Evolutionary conservation across 2,888 invertebrate species (phyloP).

Genomic region (Aproaerema taeniolella): DNA sequence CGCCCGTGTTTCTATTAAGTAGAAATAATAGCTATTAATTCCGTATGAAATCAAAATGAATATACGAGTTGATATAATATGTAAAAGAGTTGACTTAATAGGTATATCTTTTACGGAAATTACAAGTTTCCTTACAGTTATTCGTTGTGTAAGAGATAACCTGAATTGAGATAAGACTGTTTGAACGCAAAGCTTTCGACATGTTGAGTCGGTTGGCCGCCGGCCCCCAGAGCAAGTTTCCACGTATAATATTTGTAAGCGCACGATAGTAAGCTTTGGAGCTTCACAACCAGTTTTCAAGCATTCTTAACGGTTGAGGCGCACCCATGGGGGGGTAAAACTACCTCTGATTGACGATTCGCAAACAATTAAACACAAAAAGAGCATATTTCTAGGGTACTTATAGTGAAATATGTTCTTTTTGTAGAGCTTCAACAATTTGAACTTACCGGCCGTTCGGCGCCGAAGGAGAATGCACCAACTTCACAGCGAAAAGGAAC

Average conservation of each 20-base stretch:
- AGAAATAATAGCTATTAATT: too few species aligned
- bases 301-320: constrained; percentile 50
- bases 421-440: not conserved
- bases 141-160: constrained; percentile 58
- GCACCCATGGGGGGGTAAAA: constrained; percentile 18
- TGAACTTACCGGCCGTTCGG: constrained; percentile 81
- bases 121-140: constrained; percentile 53
- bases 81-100: too few species aligned
- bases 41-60: too few species aligned
- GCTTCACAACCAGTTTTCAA: constrained; percentile 43
- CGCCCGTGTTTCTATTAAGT: too few species aligned
- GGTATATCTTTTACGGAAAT: too few species aligned
- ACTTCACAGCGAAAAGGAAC: constrained; percentile 94
- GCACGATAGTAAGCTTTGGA: constrained; percentile 24
- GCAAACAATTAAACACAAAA: too few species aligned
- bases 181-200: constrained; percentile 34
- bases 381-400: too few species aligned
- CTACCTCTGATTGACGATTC: constrained; percentile 28
- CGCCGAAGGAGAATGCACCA: constrained; percentile 90
- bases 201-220: constrained; percentile 20
- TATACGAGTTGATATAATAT: too few species aligned
- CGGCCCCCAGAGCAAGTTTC: constrained; percentile 30
- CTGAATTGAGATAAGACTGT: constrained; percentile 53
- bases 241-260: constrained; percentile 51
- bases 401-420: not conserved